Percentiles rank a stretch among this genome's conserved stretches.
Conservation (phyloP, 2,113 vertebrate species). For the Xerus inauris region DNA sequence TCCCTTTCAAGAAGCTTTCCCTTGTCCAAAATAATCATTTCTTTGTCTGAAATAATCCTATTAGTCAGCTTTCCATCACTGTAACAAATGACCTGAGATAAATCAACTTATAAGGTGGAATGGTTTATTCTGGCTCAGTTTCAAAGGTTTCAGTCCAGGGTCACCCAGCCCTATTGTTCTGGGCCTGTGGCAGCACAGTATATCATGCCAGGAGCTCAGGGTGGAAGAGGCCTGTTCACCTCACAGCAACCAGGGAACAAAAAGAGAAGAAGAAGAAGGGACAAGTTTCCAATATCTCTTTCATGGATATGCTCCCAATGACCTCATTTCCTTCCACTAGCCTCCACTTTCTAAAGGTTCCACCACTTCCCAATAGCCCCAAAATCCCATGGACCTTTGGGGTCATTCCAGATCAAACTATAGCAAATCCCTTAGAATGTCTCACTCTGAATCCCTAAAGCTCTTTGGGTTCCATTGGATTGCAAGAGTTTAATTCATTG, state of each 20-base stretch:
- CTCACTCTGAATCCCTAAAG: background rate
- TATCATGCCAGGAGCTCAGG: too few relatives aligned
- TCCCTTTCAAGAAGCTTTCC: background rate
- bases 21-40: background rate
- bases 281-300: background rate
- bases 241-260: background rate
- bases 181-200: too few relatives aligned
- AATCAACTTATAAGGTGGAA: background rate
- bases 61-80: background rate
- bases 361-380: background rate
- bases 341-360: background rate
- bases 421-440: background rate
- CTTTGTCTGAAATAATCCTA: background rate
- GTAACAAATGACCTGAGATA: background rate
- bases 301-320: background rate
- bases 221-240: background rate
- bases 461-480: background rate
- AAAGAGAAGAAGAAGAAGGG: background rate
- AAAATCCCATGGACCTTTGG: background rate
- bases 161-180: background rate
- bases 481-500: constrained; percentile 1
- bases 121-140: background rate
- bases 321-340: background rate
- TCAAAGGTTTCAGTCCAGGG: background rate
- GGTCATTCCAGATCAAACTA: background rate